These are phyloP conservation scores for Zaprionus gabonicus DNA, from an alignment of 1,140 invertebrate species.

Conservation along the genomic window DNA sequence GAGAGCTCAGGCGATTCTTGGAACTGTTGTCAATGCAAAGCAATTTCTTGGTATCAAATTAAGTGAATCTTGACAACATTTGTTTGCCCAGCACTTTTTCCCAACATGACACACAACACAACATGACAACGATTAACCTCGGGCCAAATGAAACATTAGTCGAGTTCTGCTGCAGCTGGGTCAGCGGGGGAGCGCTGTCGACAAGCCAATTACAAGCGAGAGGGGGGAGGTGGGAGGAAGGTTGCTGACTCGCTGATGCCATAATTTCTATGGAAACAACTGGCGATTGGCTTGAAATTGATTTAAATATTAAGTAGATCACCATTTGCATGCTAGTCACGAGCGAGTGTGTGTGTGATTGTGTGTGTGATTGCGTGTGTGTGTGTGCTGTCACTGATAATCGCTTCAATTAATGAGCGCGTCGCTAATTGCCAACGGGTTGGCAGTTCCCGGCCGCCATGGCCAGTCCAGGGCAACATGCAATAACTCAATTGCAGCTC, in stretches of 20 bases:
- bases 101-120: neutral
- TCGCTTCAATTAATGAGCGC: constrained; percentile 69
- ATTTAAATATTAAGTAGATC: constrained; percentile 39
- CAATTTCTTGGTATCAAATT: constrained; percentile 9
- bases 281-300: constrained; percentile 15
- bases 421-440: constrained; percentile 63
- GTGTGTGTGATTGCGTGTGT: neutral
- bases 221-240: too few relatives aligned
- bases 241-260: constrained; percentile 2
- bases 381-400: constrained; percentile 36
- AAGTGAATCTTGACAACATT: constrained; percentile 22
- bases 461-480: constrained; percentile 36
- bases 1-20: neutral
- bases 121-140: neutral
- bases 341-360: constrained; percentile 4
- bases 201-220: constrained; percentile 12
- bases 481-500: constrained; percentile 72
- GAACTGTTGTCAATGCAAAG: constrained; percentile 15
- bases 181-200: neutral
- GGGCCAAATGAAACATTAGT: neutral
- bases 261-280: constrained; percentile 8
- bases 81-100: constrained; percentile 4
- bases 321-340: neutral
- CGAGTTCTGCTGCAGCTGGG: neutral
- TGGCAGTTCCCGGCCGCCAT: constrained; percentile 33